Evolutionary conservation across 2,888 invertebrate genomes (phyloP).

Genomic region (Nephrotoma guestfalica): DNA sequence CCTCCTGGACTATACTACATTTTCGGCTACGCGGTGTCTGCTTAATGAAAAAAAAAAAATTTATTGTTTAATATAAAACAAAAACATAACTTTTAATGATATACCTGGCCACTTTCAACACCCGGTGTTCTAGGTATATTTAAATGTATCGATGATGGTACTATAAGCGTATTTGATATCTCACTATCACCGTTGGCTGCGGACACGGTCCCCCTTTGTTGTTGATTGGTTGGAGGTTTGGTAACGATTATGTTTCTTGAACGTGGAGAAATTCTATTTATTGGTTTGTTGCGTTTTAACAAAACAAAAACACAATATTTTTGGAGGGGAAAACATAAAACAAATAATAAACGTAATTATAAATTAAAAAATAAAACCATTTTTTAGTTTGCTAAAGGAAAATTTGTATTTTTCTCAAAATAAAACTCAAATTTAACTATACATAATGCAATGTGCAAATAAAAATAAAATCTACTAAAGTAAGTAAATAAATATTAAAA

Average conservation of each 20-base stretch:
- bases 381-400: not conserved
- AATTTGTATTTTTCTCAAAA: not conserved
- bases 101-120: constrained; percentile 26
- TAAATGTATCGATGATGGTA: constrained; percentile 19
- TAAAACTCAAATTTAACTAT: not conserved
- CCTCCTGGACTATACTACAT: constrained; percentile 85
- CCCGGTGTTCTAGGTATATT: constrained; percentile 53
- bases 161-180: not conserved
- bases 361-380: not conserved
- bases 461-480: not conserved
- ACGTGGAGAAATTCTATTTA: constrained; percentile 10
- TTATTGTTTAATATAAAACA: not conserved
- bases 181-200: not conserved
- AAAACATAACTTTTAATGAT: not conserved
- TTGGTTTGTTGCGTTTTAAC: not conserved
- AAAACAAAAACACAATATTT: not conserved
- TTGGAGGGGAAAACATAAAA: not conserved
- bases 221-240: not conserved
- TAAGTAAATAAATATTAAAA: not conserved
- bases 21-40: constrained; percentile 54
- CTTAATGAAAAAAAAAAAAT: constrained; percentile 7
- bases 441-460: constrained; percentile 1
- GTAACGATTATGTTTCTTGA: constrained; percentile 6
- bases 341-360: not conserved
- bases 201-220: not conserved